Percentiles rank a stretch among this genome's conserved stretches.
These are phyloP conservation scores for Actenoides lindsayi DNA, from an alignment of 2,113 vertebrate genomes.

Conservation along the genomic window DNA sequence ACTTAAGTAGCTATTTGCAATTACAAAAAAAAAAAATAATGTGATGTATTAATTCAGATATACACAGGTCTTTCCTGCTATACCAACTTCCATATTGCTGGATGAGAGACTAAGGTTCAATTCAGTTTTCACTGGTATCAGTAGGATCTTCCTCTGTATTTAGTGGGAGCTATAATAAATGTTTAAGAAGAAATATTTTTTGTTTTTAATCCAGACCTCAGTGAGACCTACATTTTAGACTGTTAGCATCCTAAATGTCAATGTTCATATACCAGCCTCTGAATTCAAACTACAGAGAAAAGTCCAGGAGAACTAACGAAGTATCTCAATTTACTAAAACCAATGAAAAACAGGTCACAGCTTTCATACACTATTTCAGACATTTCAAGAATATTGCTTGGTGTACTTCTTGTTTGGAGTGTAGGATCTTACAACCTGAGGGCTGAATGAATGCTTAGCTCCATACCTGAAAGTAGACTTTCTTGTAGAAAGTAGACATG, in stretches of 20 bases:
- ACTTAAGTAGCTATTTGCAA: neutral
- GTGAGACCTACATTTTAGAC: neutral
- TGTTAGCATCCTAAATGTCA: neutral
- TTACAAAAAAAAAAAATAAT: neutral
- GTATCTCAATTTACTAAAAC: neutral
- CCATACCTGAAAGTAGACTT: neutral
- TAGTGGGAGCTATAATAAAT: neutral
- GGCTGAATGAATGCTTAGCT: neutral
- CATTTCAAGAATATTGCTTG: neutral
- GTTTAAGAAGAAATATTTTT: neutral
- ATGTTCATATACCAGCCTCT: neutral
- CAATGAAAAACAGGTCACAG: neutral
- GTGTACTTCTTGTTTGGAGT: neutral
- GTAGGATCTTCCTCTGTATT: neutral
- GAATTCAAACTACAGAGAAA: conserved; percentile 1
- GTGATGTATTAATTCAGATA: neutral
- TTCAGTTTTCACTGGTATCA: neutral
- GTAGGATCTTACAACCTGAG: neutral
- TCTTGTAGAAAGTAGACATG: neutral
- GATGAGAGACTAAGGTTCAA: neutral
- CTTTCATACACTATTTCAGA: neutral
- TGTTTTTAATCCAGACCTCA: neutral
- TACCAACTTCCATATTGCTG: neutral
- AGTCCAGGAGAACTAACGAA: neutral
- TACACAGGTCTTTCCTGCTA: neutral